phyloP scores from a whole-genome alignment of 1,140 invertebrate species.

The Drosophila arizonae region DNA sequence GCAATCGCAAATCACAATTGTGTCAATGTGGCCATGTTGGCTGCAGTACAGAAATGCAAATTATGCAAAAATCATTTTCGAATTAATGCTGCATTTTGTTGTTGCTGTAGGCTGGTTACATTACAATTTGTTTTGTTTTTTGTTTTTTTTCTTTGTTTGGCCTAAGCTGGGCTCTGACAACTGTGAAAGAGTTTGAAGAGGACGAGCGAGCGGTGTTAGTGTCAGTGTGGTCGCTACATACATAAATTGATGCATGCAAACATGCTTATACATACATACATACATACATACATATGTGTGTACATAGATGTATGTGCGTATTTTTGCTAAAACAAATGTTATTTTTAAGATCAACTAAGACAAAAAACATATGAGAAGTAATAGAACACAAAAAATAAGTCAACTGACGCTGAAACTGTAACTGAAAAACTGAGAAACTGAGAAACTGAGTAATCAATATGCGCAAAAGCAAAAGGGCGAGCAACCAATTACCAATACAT shows the following conservation, averaged over 20 bases:
- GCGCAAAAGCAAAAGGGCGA: conserved; percentile 8
- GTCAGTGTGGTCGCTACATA: conserved; percentile 1
- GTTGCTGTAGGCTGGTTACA: conserved; percentile 4
- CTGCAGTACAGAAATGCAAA: background rate
- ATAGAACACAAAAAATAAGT: conserved; percentile 30
- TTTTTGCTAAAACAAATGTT: conserved; percentile 41
- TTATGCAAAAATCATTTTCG: background rate
- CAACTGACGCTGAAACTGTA: conserved; percentile 34
- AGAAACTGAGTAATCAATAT: conserved; percentile 13
- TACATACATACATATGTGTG: background rate
- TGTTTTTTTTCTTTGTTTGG: too few relatives aligned
- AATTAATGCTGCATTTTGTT: conserved; percentile 5
- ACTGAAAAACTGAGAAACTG: conserved; percentile 9
- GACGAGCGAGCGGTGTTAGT: background rate
- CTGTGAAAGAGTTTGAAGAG: background rate
- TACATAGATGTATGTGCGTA: conserved; percentile 12
- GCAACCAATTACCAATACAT: conserved; percentile 20
- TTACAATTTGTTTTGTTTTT: background rate
- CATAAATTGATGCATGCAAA: background rate
- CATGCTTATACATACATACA: background rate
- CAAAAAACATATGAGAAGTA: conserved; percentile 13
- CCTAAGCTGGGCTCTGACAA: background rate
- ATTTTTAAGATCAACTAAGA: conserved; percentile 30
- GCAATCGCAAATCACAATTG: conserved; percentile 1
- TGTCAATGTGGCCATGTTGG: conserved; percentile 1